Evolutionary conservation across 2,888 invertebrate genomes (phyloP), one percentile per base, ranked within the genome.

Genomic region (Gnatocerus cornutus): DNA sequence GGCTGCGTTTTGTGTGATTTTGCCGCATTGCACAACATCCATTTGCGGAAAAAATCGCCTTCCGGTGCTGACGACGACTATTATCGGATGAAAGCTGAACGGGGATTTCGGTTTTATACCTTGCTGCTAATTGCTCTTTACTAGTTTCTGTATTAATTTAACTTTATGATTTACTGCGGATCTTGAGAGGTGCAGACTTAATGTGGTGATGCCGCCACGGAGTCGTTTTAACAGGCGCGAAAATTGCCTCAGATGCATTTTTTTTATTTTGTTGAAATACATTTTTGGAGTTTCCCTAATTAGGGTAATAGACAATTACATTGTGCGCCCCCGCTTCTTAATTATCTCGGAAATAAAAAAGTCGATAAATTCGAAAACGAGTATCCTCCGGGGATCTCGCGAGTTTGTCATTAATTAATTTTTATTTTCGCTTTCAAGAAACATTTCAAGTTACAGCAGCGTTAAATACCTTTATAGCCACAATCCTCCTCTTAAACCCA

Each of bases 21-120:
- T 61, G 46, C 59, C 59, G 59, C 59, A 61, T 33, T 61, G 59
- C 59, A 61, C 59, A 46, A 48, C 29, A 14, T 14, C 37, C 41
- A 58, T 55, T 16, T 13, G 37, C 29, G 37, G 55, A 55, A 55
- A 52, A 21, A 53, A 53, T 10, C 71, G 69, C 67, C 21, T 16
- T 13, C 9, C 21, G 10, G 48, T 14, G n/a, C 6, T 16, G 48
- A 10, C 48, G 48, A 13, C 21, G 27, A 12, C 21, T 48, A 48
- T 48, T 48, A 16, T 48, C 13, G n/a, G 29, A 52, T 48, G 6
- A 13, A 48, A 48, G 33, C 13, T 4, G 3, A 7, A n/a, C 27
- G 37, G 7, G 37, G 37, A 37, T 37, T 37, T 37, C 2, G 37
- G 6, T 37, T 37, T n/a, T 5, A 1, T 37, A 37, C 37, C 37